Evolutionary conservation across 2,113 vertebrate genomes (phyloP), one percentile per base, ranked within the genome.

Genomic region (Chrysemys picta): DNA sequence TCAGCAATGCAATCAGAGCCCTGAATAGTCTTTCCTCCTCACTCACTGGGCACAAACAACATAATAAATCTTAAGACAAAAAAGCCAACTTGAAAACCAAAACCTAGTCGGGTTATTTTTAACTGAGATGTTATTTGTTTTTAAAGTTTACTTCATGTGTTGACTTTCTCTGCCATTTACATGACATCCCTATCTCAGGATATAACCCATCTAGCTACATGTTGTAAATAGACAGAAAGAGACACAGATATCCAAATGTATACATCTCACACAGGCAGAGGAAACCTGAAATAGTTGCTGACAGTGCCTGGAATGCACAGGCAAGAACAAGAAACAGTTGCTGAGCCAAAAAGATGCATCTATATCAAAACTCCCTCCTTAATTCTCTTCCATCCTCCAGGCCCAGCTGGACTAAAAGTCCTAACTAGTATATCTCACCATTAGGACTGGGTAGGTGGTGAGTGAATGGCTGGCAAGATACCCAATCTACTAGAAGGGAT

Each of bases 361-460:
- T 88, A 62, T 88, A 97, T 89, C 24, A 84, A 97, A 94, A 83
- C 59, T 92, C 88, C 69, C 91, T 75, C 65, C 92, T 92, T 6
- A 69, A 27, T 82, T 93, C 85, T 85, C 31, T 91, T 82, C 35
- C 93, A 92, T 38, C 72, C 95, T 95, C 85, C 42, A 0, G 92
- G 82, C 88, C 94, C 96, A 96, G 95, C 94, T 95, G 96, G 95
- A 92, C 89, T 85, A 65, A 21, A 69, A 1, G 0, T 81, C 92
- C 94, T 93, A 89, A 92, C 56, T 92, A 93, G 92, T 95, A 47
- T 79, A 62, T 96, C 82, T 65, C 89, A 82, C 89, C 78, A 42
- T 35, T 62, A 94, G 88, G 85, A 80, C 3, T 2, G 69, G 91
- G 80, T 56, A 56, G 1, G 8, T 92, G 92, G 94, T 88, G 86